Base-by-base conservation (phyloP, 1,140 invertebrate species). In the Plectrocnemia conspersa region DNA sequence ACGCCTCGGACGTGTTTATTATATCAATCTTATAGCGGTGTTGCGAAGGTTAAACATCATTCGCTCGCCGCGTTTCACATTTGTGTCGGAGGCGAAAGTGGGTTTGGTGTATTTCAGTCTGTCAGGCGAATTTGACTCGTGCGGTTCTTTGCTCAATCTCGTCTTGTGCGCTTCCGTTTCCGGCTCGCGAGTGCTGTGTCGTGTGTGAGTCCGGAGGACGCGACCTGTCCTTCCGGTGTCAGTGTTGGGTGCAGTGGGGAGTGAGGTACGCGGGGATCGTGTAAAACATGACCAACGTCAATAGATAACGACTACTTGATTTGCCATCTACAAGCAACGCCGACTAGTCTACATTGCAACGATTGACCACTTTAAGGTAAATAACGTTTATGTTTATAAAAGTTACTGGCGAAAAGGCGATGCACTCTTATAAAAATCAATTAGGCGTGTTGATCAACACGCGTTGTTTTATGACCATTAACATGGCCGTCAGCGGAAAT, bases 121-220 rank as follows among this genome's bases (percentile, higher is more conserved):
- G 44, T 55, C 53, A 25, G 53, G 53, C 53, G 53, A 55, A 46
- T 55, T 55, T 36, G 53, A 48, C 44, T 38, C 44, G 44, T 11
- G 44, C 35, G 35, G 35, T 38, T 38, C 35, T 38, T 40, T 48
- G 41, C 32, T 55, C 40, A 24, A 40, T 11, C 48, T 16, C 41
- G 15, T 41, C 40, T 41, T 38, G n/a, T 35, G 38, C 32, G 41
- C 41, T 55, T 40, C 44, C 33, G 53, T 38, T 55, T 48, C 53
- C 53, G 53, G 45, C n/a, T 47, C 38, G 19, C 21, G 32, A 47
- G 53, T 46, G 52, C 11, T 38, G 35, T 38, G 35, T 38, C n/a
- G 45, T 25, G 45, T 55, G 32, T 40, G 44, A 45, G 53, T 36
- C 24, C 5, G 27, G 19, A 16, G 25, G 22, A 46, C 52, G 42